Evolutionary conservation across 1,140 invertebrate species (phyloP).

Genomic region (Daktulosphaira vitifoliae): DNA sequence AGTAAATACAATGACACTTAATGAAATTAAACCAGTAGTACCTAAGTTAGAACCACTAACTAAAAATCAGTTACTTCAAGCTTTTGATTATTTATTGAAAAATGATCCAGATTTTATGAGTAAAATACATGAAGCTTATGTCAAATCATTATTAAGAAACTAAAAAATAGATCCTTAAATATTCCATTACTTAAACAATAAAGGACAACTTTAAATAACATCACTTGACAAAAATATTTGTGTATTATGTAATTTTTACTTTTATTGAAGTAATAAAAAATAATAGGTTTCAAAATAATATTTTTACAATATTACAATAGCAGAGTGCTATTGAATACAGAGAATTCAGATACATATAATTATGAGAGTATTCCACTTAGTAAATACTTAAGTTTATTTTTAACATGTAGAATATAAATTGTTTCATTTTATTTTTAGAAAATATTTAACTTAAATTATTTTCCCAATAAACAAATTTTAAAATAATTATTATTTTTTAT

Average conservation of each 20-base stretch:
- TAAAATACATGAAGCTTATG: conserved; percentile 81
- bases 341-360: too few species aligned
- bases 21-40: conserved; percentile 5
- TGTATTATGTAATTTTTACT: background rate
- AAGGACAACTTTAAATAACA: background rate
- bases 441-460: too few species aligned
- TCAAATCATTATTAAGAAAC: conserved; percentile 54
- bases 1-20: conserved; percentile 20
- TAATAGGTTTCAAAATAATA: too few species aligned
- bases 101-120: conserved; percentile 77
- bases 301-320: too few species aligned
- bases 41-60: conserved; percentile 58
- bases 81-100: conserved; percentile 74
- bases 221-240: background rate
- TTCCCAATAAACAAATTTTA: too few species aligned
- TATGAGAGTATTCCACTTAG: too few species aligned
- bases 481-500: too few species aligned
- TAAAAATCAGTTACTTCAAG: conserved; percentile 76
- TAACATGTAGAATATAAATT: too few species aligned
- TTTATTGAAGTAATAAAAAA: background rate
- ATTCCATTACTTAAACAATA: conserved; percentile 22
- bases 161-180: background rate
- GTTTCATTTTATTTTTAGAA: too few species aligned
- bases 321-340: too few species aligned
- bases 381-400: too few species aligned